A percentile compares a stretch with the other conserved stretches of the same genome.
phyloP scores from a whole-genome alignment of 2,888 invertebrate species.

The Scaptomyza flava region DNA sequence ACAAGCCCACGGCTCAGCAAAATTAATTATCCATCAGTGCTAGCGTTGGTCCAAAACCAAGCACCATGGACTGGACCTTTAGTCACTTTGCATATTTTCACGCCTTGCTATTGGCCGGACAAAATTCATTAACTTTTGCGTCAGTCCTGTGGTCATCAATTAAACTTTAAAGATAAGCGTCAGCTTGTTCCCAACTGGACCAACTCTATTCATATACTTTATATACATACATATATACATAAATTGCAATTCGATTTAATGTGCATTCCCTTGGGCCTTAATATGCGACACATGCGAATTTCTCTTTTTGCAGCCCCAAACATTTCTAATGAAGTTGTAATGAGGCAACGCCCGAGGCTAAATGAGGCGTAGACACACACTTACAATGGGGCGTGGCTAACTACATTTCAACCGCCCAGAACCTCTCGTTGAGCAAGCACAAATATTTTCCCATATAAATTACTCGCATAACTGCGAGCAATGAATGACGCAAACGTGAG shows the following conservation, averaged over 20 bases:
- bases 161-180: conserved; percentile 67
- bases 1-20: conserved; percentile 50
- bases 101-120: conserved; percentile 47
- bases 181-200: conserved; percentile 29
- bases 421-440: conserved; percentile 38
- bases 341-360: conserved; percentile 30
- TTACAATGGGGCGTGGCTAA: conserved; percentile 35
- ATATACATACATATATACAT: neutral
- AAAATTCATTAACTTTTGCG: conserved; percentile 67
- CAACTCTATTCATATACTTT: conserved; percentile 16
- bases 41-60: conserved; percentile 12
- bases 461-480: conserved; percentile 58
- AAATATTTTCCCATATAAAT: conserved; percentile 75
- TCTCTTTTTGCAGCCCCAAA: conserved; percentile 29
- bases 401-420: conserved; percentile 28
- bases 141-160: conserved; percentile 64
- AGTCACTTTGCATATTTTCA: conserved; percentile 72
- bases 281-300: conserved; percentile 56
- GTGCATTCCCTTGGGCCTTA: conserved; percentile 32
- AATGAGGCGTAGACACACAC: neutral
- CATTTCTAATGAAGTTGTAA: conserved; percentile 72
- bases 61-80: neutral
- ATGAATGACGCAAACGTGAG: conserved; percentile 41
- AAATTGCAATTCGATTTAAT: conserved; percentile 60
- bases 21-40: conserved; percentile 72